phyloP scores from a whole-genome alignment of 2,797 vertebrate genomes.

The Aselliscus stoliczkanus region DNA sequence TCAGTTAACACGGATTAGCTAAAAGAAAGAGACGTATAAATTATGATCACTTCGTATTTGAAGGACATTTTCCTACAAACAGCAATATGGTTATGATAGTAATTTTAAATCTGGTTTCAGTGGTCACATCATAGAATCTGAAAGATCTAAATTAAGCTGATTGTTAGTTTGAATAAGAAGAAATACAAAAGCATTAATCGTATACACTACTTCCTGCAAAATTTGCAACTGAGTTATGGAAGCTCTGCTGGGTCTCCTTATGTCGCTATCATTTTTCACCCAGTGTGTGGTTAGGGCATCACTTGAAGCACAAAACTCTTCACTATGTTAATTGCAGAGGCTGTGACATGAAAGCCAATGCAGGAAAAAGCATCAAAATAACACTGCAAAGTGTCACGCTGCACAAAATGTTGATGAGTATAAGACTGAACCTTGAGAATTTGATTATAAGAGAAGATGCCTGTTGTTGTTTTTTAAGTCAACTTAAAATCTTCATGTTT shows the following conservation, averaged over 20 bases:
- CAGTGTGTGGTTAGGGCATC: not conserved
- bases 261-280: not conserved
- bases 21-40: not conserved
- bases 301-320: conserved; percentile 13
- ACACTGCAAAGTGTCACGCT: not conserved
- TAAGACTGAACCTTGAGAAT: not conserved
- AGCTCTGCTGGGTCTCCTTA: not conserved
- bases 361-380: not conserved
- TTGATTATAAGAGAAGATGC: not conserved
- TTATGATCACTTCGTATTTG: not conserved
- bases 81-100: not conserved
- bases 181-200: conserved; percentile 68
- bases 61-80: not conserved
- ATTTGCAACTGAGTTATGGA: conserved; percentile 43
- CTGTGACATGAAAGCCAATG: not conserved
- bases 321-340: conserved; percentile 6
- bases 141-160: conserved; percentile 70
- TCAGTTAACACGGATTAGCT: not conserved
- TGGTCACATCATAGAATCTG: conserved; percentile 49
- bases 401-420: not conserved
- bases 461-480: not conserved
- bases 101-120: conserved; percentile 49
- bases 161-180: conserved; percentile 64
- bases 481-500: not conserved
- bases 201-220: conserved; percentile 57